phyloP scores from a whole-genome alignment of 2,888 invertebrate species.

The Cactoblastis cactorum region DNA sequence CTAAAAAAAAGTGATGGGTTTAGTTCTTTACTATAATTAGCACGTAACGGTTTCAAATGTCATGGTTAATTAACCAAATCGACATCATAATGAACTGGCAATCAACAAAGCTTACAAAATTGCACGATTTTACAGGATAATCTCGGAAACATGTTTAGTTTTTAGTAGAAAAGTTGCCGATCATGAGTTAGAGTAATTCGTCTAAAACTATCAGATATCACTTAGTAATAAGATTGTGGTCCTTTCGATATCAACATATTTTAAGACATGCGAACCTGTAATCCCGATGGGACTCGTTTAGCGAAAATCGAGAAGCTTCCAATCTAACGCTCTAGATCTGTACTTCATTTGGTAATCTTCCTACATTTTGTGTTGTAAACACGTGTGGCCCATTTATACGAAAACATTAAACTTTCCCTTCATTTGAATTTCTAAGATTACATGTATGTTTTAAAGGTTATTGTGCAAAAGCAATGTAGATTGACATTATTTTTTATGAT shows the following conservation, averaged over 20 bases:
- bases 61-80: too few relatives aligned
- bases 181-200: background rate
- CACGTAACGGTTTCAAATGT: too few relatives aligned
- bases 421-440: slow-evolving; percentile 7
- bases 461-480: too few relatives aligned
- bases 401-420: slow-evolving; percentile 15
- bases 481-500: too few relatives aligned
- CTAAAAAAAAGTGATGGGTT: too few relatives aligned
- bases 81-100: too few relatives aligned
- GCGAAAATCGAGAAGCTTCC: slow-evolving; percentile 42
- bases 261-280: slow-evolving; percentile 19
- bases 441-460: too few relatives aligned
- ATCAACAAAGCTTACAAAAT: background rate
- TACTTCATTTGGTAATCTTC: slow-evolving; percentile 28
- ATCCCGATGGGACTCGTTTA: slow-evolving; percentile 52
- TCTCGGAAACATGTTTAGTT: slow-evolving; percentile 31
- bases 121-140: slow-evolving; percentile 1
- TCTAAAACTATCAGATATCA: background rate
- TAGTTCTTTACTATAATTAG: too few relatives aligned
- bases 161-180: background rate
- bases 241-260: slow-evolving; percentile 23
- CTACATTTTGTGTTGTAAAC: slow-evolving; percentile 22
- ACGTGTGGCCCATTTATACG: slow-evolving; percentile 20
- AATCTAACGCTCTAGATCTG: background rate
- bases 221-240: slow-evolving; percentile 24